Evolutionary conservation across 1,140 invertebrate genomes (phyloP), one percentile per base, ranked within the genome.

Genomic region (Antheraea pernyi): DNA sequence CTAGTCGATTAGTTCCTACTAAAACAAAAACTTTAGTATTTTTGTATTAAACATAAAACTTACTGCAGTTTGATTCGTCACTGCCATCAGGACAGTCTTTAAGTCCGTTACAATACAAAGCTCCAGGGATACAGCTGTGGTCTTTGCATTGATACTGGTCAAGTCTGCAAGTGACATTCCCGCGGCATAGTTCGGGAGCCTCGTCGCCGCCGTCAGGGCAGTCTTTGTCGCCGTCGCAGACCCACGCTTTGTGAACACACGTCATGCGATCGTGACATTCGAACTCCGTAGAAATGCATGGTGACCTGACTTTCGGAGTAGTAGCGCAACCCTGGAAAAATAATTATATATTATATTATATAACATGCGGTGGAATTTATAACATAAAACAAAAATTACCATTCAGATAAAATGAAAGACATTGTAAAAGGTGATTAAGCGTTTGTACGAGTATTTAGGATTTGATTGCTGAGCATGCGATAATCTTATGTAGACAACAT

Each of bases 121-220:
- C 94, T 39, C 96, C 97, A 48, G 95, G 94, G 69, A 99, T 98
- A 79, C 98, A 99, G 61, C 94, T 95, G 36, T 94, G 94, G 91
- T 97, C 96, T 9, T 94, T 94, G 82, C 97, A 98, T 76, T 97
- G 96, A 85, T 97, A 98, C 86, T 98, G 96, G 89, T 97, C 96
- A 0, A 95, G 86, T 71, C 96, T 87, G 94, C 98, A 97, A 72
- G 97, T 96, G 73, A 96, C 89, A 92, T 97, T 95, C 1, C 88
- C 88, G 70, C 94, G 92, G 85, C 97, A 97, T 65, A 94, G 88
- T 68, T 93, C 88, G 0, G 93, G 86, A 0, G 93, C 93, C 85
- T 98, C 97, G 80, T 98, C 97, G 0, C 94, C 95, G 11, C 96
- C 97, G 80, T 97, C 96, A 0, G 96, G 94, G 83, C 97, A 98